phyloP scores from a whole-genome alignment of 2,113 vertebrate species.

The Chloropsis hardwickii region DNA sequence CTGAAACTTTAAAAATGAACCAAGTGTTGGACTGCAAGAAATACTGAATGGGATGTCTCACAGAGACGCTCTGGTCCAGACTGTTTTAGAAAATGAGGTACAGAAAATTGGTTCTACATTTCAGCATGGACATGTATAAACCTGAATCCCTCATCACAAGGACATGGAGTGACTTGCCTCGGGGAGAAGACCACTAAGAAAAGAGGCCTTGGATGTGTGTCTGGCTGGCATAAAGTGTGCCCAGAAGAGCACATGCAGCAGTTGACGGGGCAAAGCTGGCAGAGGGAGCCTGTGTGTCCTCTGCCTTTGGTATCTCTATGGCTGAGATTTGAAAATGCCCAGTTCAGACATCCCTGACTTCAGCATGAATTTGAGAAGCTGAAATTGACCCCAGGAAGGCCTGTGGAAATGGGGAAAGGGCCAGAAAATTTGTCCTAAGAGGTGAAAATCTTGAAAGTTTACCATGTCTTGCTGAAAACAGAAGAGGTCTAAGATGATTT shows the following conservation, averaged over 20 bases:
- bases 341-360: background rate
- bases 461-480: background rate
- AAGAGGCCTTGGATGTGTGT: background rate
- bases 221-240: background rate
- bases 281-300: background rate
- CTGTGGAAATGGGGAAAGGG: background rate
- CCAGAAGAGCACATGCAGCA: background rate
- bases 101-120: background rate
- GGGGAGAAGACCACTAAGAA: background rate
- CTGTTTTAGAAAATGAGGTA: background rate
- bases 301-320: background rate
- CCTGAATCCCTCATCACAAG: background rate
- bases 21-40: background rate
- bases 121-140: background rate
- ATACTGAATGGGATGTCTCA: background rate
- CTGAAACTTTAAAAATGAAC: background rate
- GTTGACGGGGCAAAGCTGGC: background rate
- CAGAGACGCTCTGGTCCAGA: background rate
- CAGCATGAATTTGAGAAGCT: background rate
- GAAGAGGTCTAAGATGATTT: background rate
- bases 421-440: background rate
- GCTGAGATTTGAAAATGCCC: background rate
- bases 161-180: background rate
- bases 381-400: background rate
- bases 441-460: background rate